phyloP scores from a whole-genome alignment of 2,113 vertebrate species.

The Alexandromys fortis region DNA sequence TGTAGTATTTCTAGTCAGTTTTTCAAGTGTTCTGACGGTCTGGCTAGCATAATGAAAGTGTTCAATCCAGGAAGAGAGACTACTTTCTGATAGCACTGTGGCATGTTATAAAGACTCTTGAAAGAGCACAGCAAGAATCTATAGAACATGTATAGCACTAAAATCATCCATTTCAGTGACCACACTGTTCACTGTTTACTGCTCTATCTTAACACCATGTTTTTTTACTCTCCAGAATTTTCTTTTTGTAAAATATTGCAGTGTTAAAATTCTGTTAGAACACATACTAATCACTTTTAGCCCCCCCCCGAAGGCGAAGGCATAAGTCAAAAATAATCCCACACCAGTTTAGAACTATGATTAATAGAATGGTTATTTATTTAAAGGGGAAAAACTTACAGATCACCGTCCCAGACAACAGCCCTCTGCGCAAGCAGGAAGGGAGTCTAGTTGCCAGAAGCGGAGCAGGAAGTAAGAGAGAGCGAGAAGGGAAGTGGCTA shows the following conservation, averaged over 20 bases:
- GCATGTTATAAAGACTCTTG: neutral
- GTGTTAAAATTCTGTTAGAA: slow-evolving; percentile 38
- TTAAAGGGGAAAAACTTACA: no score
- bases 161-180: neutral
- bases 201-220: slow-evolving; percentile 33
- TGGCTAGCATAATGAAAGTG: neutral
- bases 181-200: slow-evolving; percentile 34
- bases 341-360: no score
- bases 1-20: neutral
- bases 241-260: slow-evolving; percentile 42
- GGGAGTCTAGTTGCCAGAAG: no score
- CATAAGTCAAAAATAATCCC: no score
- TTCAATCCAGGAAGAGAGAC: neutral
- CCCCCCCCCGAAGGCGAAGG: neutral
- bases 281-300: slow-evolving; percentile 1
- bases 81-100: slow-evolving; percentile 46
- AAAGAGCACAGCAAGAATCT: neutral
- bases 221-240: slow-evolving; percentile 53
- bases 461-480: no score
- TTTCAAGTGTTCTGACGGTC: neutral
- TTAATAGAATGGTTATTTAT: no score
- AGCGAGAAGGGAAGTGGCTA: no score
- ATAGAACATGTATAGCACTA: slow-evolving; percentile 8
- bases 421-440: no score
- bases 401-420: no score